Evolutionary conservation across 2,888 invertebrate species (phyloP).

Genomic region (Girardia tigrina): DNA sequence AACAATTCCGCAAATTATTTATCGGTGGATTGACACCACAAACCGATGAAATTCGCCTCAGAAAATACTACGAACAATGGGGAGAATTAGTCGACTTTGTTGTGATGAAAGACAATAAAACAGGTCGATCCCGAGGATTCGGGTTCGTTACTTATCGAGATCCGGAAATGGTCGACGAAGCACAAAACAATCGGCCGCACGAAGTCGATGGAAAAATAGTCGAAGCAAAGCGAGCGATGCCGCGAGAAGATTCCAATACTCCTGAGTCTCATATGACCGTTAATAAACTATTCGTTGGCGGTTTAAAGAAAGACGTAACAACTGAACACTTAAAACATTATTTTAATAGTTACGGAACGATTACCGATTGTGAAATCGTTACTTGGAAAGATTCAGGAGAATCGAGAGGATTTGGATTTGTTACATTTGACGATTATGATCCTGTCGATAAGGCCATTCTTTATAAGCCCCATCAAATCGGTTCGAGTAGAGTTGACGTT

Average conservation of each 20-base stretch:
- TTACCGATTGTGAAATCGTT: slow-evolving; percentile 70
- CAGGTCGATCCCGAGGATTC: slow-evolving; percentile 64
- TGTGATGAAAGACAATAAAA: slow-evolving; percentile 37
- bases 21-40: slow-evolving; percentile 81
- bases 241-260: slow-evolving; percentile 63
- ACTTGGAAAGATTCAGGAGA: slow-evolving; percentile 82
- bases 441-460: slow-evolving; percentile 79
- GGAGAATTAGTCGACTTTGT: slow-evolving; percentile 57
- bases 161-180: slow-evolving; percentile 85
- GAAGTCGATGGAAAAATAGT: slow-evolving; percentile 81
- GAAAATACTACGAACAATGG: slow-evolving; percentile 82
- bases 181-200: slow-evolving; percentile 68
- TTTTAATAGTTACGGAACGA: slow-evolving; percentile 61
- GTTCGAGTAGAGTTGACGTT: slow-evolving; percentile 30
- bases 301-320: slow-evolving; percentile 76
- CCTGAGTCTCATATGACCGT: slow-evolving; percentile 84
- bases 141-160: slow-evolving; percentile 90
- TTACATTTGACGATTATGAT: slow-evolving; percentile 91
- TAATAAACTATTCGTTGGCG: slow-evolving; percentile 84
- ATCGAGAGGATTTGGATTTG: slow-evolving; percentile 83
- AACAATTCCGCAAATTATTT: slow-evolving; percentile 66
- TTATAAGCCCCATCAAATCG: slow-evolving; percentile 34
- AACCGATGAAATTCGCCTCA: slow-evolving; percentile 74
- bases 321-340: slow-evolving; percentile 62
- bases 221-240: slow-evolving; percentile 90